These are phyloP conservation scores for Acanthosepion lycidas DNA, from an alignment of 2,888 invertebrate genomes.

Conservation along the genomic window DNA sequence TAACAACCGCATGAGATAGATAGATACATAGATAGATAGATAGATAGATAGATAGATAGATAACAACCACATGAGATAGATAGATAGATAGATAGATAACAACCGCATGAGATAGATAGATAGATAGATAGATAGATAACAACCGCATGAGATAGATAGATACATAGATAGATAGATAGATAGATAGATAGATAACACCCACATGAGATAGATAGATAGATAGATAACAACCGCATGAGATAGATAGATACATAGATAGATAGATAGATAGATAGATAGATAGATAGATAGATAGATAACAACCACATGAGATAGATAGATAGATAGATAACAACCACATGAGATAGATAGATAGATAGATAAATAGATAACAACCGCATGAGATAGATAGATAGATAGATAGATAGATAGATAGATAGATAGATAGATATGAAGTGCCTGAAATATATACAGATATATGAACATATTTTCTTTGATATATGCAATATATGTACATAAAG, in stretches of 20 bases:
- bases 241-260: too few species aligned
- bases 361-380: background rate
- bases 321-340: background rate
- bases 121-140: background rate
- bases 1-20: background rate
- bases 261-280: too few species aligned
- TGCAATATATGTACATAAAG: too few species aligned
- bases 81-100: background rate
- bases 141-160: too few species aligned
- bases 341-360: too few species aligned
- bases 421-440: too few species aligned
- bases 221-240: background rate
- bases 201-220: background rate
- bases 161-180: background rate
- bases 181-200: background rate
- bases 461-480: too few species aligned
- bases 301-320: background rate
- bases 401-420: too few species aligned
- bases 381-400: background rate
- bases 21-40: too few species aligned
- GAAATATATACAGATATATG: too few species aligned
- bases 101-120: background rate
- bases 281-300: background rate
- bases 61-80: too few species aligned
- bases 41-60: too few species aligned